A percentile compares a stretch with the other conserved stretches of the same genome.
Conservation (phyloP, 2,888 invertebrate species). For the Cerastoderma edule region DNA sequence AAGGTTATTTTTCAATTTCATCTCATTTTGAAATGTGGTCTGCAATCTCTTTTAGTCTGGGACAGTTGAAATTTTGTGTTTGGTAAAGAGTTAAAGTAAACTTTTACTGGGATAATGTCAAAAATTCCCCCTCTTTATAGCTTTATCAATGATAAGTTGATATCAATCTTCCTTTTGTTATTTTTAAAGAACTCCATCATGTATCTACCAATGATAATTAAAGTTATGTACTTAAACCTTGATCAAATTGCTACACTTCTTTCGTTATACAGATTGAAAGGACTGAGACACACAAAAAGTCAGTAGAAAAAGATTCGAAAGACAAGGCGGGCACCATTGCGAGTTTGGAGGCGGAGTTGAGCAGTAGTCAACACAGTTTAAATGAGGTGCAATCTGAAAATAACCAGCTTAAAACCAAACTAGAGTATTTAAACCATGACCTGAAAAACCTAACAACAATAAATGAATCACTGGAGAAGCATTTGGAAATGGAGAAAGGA, state of each 20-base stretch:
- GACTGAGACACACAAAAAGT: slow-evolving; percentile 61
- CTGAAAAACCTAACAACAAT: slow-evolving; percentile 65
- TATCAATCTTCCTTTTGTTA: background rate
- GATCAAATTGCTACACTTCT: background rate
- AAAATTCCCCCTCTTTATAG: no score
- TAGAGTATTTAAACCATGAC: slow-evolving; percentile 70
- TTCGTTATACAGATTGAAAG: slow-evolving; percentile 64
- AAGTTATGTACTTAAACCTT: no score
- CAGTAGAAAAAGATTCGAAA: slow-evolving; percentile 60
- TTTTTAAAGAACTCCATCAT: no score
- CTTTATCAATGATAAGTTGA: no score
- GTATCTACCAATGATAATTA: no score
- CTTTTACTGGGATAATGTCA: no score
- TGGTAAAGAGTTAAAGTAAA: no score
- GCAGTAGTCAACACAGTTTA: slow-evolving; percentile 56
- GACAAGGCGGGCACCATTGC: slow-evolving; percentile 69
- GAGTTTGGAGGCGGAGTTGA: slow-evolving; percentile 66
- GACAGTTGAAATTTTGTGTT: no score
- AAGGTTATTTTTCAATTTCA: no score
- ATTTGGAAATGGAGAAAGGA: slow-evolving; percentile 43
- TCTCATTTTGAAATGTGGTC: no score
- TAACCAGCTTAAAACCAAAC: slow-evolving; percentile 62
- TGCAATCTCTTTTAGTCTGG: no score
- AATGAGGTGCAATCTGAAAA: slow-evolving; percentile 65
- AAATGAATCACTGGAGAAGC: slow-evolving; percentile 68